Percentiles rank a stretch among this genome's conserved stretches.
Evolutionary conservation across 1,140 invertebrate genomes (phyloP).

Genomic region (Drosophila auraria): DNA sequence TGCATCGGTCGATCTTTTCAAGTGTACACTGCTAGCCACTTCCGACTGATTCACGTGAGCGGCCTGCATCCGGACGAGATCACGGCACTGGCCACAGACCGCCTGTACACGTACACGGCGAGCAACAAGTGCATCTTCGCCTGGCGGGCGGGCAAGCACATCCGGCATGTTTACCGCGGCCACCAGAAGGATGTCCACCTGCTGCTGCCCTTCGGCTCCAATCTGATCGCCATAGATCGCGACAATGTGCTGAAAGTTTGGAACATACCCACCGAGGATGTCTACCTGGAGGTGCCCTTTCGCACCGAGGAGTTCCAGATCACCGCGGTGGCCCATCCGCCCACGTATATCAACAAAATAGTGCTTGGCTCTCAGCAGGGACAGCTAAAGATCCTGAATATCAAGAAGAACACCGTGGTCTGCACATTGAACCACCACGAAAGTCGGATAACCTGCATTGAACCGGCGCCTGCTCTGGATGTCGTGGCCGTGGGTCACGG

Average conservation of each 20-base stretch:
- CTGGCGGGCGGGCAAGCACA: constrained; percentile 94
- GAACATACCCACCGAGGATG: constrained; percentile 92
- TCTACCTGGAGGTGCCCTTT: constrained; percentile 90
- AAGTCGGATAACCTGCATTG: constrained; percentile 89
- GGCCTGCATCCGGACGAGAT: constrained; percentile 93
- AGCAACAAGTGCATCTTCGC: constrained; percentile 92
- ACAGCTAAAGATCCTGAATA: constrained; percentile 95
- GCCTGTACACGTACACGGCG: constrained; percentile 93
- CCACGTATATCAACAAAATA: constrained; percentile 97
- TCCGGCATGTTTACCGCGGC: constrained; percentile 93
- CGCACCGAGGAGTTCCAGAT: constrained; percentile 91
- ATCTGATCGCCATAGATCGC: constrained; percentile 95
- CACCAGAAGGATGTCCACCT: constrained; percentile 91
- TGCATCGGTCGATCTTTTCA: constrained; percentile 96
- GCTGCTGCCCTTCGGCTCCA: constrained; percentile 94
- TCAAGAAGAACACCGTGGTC: constrained; percentile 92
- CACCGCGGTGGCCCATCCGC: constrained; percentile 93
- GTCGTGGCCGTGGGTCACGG: constrained; percentile 94
- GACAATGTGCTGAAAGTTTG: constrained; percentile 92
- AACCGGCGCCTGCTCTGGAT: constrained; percentile 95
- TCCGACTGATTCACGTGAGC: constrained; percentile 93
- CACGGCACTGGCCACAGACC: constrained; percentile 92
- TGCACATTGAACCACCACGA: constrained; percentile 93
- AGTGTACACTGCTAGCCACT: constrained; percentile 94
- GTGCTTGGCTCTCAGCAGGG: constrained; percentile 96